Evolutionary conservation across 2,888 invertebrate genomes (phyloP), one percentile per base, ranked within the genome.

Genomic region (Eupithecia vulgata): DNA sequence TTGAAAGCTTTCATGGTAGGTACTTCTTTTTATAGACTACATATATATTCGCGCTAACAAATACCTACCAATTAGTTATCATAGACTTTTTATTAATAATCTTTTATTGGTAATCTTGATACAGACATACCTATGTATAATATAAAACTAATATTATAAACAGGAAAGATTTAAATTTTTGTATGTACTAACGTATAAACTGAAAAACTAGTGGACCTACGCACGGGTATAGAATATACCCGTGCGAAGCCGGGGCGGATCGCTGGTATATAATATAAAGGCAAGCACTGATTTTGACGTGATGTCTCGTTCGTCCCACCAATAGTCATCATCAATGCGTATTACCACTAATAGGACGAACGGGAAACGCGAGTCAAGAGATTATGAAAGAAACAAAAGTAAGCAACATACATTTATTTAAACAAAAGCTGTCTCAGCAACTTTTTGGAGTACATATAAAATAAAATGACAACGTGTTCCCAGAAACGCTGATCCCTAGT

Each of bases 401-500:
- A n/a, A 52, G 10, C 48, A 21, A 52, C n/a, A n/a, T 48, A 13
- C 3, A 52, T 57, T 57, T 25, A 52, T 52, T 12, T 21, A 52
- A 13, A 57, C 1, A 25, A 52, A 57, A 12, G 17, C 17, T 12
- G 5, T 13, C 12, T n/a, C 40, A 5, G 37, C 40, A 40, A 59
- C 21, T n/a, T 57, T 40, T 34, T 64, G 5, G 34, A 35, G 42
- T 15, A 40, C 64, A 68, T 57, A 72, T 62, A 65, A 59, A 68
- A 66, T 84, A 82, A 82, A 85, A 84, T 84, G 83, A 80, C 72
- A 57, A 65, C 61, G 68, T 73, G 75, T 81, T 79, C 72, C 77
- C 75, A 76, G 75, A 74, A 70, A 74, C 74, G 81, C 78, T 71
- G 72, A 78, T 77, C 79, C 77, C 82, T 83, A 86, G 85, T 84